Evolutionary conservation across 2,888 invertebrate species (phyloP).

Genomic region (Caradrina clavipalpis): DNA sequence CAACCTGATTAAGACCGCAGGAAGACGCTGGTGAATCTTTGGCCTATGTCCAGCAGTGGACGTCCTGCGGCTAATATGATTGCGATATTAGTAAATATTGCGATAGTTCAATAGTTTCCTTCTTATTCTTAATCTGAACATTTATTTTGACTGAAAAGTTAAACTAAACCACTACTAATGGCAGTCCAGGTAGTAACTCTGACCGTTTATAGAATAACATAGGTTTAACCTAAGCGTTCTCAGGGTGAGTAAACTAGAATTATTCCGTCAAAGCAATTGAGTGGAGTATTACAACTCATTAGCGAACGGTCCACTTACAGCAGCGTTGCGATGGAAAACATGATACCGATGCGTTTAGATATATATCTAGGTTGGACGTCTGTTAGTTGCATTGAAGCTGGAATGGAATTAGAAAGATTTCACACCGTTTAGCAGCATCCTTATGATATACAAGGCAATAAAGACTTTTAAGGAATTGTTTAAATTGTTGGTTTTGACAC

Average conservation of each 20-base stretch:
- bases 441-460: not conserved
- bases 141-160: not conserved
- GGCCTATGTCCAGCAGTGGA: no score
- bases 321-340: constrained; percentile 13
- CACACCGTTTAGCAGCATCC: not conserved
- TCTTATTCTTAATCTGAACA: no score
- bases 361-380: not conserved
- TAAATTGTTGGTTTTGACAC: no score
- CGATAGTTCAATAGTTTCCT: no score
- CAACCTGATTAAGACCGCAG: no score
- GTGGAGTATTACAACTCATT: constrained; percentile 31
- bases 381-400: not conserved
- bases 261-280: constrained; percentile 39
- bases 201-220: not conserved
- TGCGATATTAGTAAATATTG: no score
- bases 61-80: no score
- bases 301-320: constrained; percentile 16
- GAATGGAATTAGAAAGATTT: not conserved
- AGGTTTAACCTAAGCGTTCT: constrained; percentile 1
- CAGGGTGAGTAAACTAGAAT: constrained; percentile 43
- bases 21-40: no score
- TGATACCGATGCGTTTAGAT: not conserved
- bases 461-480: no score
- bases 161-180: not conserved
- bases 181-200: not conserved